Conservation (phyloP, 2,113 vertebrate genomes). For the Macheiramphus alcinus region DNA sequence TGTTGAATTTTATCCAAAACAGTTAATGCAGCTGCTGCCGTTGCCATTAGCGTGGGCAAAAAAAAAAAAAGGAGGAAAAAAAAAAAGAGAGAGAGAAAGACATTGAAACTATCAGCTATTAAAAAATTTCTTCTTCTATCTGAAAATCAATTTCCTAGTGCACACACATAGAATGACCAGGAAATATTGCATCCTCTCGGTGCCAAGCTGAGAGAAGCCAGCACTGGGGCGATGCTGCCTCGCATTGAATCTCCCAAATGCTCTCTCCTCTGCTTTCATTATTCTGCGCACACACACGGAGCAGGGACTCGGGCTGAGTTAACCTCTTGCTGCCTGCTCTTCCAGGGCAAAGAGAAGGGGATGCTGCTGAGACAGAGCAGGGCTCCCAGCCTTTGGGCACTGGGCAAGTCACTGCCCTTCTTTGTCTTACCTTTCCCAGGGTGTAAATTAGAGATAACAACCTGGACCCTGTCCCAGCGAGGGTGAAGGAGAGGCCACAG, state of each 20-base stretch:
- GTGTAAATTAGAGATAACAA: rapidly evolving
- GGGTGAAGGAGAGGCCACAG: not conserved
- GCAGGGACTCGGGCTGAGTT: not conserved
- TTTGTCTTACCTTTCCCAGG: not conserved
- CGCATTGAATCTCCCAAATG: not conserved
- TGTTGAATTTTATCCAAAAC: constrained; percentile 44
- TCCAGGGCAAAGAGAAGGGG: rapidly evolving
- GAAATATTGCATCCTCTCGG: not conserved
- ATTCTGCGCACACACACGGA: not conserved
- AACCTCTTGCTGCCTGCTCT: constrained; percentile 25
- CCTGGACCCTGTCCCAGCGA: rapidly evolving
- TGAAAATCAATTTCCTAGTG: not conserved
- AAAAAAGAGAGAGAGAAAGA: not conserved
- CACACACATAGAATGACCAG: not conserved
- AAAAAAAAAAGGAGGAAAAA: not conserved
- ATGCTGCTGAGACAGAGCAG: not conserved
- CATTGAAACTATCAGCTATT: not conserved
- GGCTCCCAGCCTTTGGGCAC: not conserved
- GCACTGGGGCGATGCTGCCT: not conserved
- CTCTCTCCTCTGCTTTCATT: not conserved
- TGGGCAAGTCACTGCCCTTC: not conserved
- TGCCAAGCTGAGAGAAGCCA: not conserved
- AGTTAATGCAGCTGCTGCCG: constrained; percentile 35
- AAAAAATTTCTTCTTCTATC: not conserved
- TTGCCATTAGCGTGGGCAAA: not conserved